Conservation (phyloP, 1,140 invertebrate genomes). For the Zaprionus nigranus region DNA sequence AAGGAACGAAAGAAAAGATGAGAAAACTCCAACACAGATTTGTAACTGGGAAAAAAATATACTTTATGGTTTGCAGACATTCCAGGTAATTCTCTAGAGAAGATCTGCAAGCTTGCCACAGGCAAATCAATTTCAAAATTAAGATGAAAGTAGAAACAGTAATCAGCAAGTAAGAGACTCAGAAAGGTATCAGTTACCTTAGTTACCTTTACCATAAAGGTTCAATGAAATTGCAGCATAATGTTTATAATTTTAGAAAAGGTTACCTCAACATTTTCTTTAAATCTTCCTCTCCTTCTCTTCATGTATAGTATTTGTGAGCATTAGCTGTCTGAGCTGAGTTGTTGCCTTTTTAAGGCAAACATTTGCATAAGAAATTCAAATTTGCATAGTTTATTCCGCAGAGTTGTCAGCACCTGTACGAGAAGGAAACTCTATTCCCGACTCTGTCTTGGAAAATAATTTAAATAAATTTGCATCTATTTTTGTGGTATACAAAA, state of each 20-base stretch:
- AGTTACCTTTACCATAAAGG: not conserved
- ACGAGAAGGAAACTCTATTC: slow-evolving; percentile 3
- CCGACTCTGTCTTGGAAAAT: slow-evolving; percentile 25
- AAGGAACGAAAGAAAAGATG: slow-evolving; percentile 3
- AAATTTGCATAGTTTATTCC: slow-evolving; percentile 61
- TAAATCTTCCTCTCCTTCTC: not conserved
- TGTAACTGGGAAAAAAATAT: slow-evolving; percentile 62
- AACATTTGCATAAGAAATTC: slow-evolving; percentile 65
- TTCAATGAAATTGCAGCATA: not conserved
- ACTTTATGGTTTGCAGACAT: slow-evolving; percentile 45
- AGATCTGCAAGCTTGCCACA: slow-evolving; percentile 3
- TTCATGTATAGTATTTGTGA: slow-evolving; percentile 27
- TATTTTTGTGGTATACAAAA: slow-evolving; percentile 48
- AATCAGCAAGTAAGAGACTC: not conserved
- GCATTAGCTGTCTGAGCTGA: slow-evolving; percentile 24
- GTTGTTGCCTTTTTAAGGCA: slow-evolving; percentile 39
- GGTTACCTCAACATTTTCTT: not conserved
- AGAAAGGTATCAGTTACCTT: not conserved
- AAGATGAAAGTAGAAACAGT: slow-evolving; percentile 24
- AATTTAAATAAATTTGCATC: slow-evolving; percentile 66
- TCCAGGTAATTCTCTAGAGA: slow-evolving; percentile 10
- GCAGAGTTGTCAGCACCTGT: slow-evolving; percentile 34
- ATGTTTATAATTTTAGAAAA: not conserved
- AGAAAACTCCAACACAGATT: slow-evolving; percentile 61
- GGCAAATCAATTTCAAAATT: slow-evolving; percentile 57